Evolutionary conservation across 2,113 vertebrate genomes (phyloP).

Genomic region (Chloebia gouldiae): DNA sequence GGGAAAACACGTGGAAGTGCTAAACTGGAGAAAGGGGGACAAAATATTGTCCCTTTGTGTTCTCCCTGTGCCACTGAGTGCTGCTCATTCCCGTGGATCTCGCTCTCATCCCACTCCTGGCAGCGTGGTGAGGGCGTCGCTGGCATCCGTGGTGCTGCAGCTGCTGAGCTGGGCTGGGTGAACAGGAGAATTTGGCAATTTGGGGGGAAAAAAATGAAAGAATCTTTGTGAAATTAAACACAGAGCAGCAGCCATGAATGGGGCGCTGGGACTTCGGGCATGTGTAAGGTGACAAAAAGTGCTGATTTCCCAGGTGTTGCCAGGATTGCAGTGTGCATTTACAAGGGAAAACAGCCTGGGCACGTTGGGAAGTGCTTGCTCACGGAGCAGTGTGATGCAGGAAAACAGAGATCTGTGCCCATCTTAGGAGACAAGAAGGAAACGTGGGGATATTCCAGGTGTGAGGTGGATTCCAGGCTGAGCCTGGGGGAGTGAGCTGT

Average conservation of each 20-base stretch:
- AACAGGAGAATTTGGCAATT: background rate
- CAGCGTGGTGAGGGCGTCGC: rapidly evolving
- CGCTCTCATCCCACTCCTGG: background rate
- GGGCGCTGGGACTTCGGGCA: background rate
- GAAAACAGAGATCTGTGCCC: background rate
- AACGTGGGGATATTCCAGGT: background rate
- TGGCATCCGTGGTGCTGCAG: rapidly evolving
- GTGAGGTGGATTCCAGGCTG: background rate
- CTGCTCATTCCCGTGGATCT: background rate
- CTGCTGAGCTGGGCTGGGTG: background rate
- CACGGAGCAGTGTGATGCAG: background rate
- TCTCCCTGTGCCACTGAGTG: background rate
- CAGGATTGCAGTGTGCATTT: background rate
- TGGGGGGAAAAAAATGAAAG: rapidly evolving
- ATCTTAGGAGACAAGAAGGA: background rate
- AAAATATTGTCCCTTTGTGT: background rate
- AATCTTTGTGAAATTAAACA: background rate
- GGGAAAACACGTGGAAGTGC: background rate
- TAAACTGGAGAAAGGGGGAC: background rate
- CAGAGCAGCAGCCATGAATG: rapidly evolving
- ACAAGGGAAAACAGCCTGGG: background rate
- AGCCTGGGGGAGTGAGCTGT: rapidly evolving
- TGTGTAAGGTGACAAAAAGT: background rate
- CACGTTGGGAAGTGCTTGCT: background rate
- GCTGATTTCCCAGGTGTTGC: background rate